Conservation (phyloP, 2,888 invertebrate species). For the Heteropelma amictum region DNA sequence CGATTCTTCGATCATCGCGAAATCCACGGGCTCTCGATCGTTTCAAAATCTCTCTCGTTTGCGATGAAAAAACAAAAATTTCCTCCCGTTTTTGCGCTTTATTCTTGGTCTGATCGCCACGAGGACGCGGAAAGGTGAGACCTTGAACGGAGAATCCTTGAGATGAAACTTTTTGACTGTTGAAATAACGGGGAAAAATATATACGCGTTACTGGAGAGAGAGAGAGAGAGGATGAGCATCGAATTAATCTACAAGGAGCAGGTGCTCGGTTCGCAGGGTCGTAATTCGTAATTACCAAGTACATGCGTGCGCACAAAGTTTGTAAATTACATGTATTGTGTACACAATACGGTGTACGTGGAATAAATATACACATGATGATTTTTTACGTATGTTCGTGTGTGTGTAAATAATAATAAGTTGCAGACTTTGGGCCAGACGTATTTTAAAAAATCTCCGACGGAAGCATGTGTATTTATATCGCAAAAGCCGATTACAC, state of each 20-base stretch:
- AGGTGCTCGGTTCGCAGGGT: conserved; percentile 61
- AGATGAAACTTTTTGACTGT: conserved; percentile 46
- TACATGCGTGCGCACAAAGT: conserved; percentile 5
- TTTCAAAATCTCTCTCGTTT: conserved; percentile 4
- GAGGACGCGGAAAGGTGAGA: conserved; percentile 13
- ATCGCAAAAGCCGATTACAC: conserved; percentile 12
- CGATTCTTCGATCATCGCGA: not conserved
- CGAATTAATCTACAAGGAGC: conserved; percentile 60
- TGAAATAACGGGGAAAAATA: not conserved
- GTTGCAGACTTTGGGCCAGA: not conserved
- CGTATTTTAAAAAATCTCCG: not conserved
- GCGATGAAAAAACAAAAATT: not conserved
- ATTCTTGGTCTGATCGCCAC: conserved; percentile 3
- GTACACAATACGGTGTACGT: not conserved
- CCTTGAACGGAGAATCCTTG: conserved; percentile 36
- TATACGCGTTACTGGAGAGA: not conserved
- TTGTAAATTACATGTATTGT: conserved; percentile 10
- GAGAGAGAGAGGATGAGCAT: conserved; percentile 13
- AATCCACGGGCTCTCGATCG: conserved; percentile 4
- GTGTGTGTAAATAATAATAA: no score
- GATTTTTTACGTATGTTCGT: no score
- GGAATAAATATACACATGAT: no score
- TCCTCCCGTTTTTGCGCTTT: not conserved
- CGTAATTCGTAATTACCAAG: conserved; percentile 43
- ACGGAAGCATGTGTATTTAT: conserved; percentile 10